Evolutionary conservation across 64 coral and sea anemone species (phyloP), one percentile per base, ranked within the genome.

Genomic region (Stichodactyla helianthus): DNA sequence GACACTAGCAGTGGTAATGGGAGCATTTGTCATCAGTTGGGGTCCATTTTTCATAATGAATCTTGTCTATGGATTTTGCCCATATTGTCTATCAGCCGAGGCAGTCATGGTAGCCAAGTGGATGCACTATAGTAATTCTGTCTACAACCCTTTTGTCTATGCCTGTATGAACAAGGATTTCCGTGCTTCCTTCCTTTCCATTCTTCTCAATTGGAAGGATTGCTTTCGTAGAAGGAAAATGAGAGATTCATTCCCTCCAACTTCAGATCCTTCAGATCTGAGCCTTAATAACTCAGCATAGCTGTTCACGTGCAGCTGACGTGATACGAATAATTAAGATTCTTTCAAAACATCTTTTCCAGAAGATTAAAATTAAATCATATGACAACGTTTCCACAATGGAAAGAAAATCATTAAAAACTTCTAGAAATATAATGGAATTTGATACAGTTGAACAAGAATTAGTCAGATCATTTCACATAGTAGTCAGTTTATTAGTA

Each of bases 161-260:
- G 93, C 93, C 6, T 86, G 93, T 84, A 95, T 95, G 93, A 95
- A 95, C 82, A 91, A 88, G 70, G 93, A 95, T 10, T 95, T 91
- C 59, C 86, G 93, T 7, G 18, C 77, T n/a, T 86, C 89, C 4
- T 95, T 95, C 60, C 81, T 64, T 70, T 54, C 60, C 4, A 92
- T 92, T 60, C 50, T 92, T 5, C 8, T 92, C 20, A 88, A 52
- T 7, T 83, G 91, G 6, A 92, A 88, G 58, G 64, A 61, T 12
- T 83, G 86, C 56, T 35, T 92, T 23, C 22, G 26, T 31, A 31
- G 23, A 5, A 18, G 50, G 14, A 88, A 71, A 55, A 92, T 77
- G 54, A 87, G 79, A 20, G 5, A 22, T 15, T 52, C 35, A 28
- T 81, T 52, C 17, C 78, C 78, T 19, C 78, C 78, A 20, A 51